Evolutionary conservation across 2,113 vertebrate genomes (phyloP).

Genomic region (Hydropotes inermis): DNA sequence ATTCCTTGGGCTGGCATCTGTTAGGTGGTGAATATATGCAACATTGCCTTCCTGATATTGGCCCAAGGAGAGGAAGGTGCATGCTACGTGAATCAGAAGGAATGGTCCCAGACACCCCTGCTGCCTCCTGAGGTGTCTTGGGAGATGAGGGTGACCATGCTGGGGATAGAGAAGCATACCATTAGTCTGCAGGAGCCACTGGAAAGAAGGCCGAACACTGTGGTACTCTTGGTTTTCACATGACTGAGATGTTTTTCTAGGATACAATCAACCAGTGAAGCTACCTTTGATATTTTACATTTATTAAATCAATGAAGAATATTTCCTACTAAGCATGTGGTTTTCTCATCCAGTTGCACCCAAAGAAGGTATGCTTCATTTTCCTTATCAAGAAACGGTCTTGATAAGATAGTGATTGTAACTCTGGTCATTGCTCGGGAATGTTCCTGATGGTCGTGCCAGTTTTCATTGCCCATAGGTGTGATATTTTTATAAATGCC

Average conservation of each 20-base stretch:
- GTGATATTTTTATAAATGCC: slow-evolving; percentile 9
- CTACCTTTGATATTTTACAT: not conserved
- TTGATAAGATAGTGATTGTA: slow-evolving; percentile 3
- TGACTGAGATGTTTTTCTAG: not conserved
- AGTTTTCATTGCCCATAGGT: slow-evolving; percentile 23
- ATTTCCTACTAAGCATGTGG: not conserved
- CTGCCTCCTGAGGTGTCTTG: not conserved
- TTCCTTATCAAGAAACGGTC: slow-evolving; percentile 49
- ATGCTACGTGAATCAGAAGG: fast-evolving
- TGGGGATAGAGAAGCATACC: not conserved
- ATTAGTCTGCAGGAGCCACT: not conserved
- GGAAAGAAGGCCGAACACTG: not conserved
- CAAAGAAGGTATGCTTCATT: slow-evolving; percentile 23
- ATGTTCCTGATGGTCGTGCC: slow-evolving; percentile 26
- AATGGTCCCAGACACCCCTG: not conserved
- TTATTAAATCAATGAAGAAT: slow-evolving; percentile 30
- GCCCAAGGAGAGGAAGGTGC: not conserved
- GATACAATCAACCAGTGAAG: not conserved
- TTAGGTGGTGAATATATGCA: no score
- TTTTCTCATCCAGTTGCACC: not conserved
- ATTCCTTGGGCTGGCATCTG: not conserved
- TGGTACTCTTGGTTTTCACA: not conserved
- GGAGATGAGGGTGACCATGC: not conserved
- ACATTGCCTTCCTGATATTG: not conserved
- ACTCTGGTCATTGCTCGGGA: slow-evolving; percentile 43